Evolutionary conservation across 2,113 vertebrate species (phyloP).

Genomic region (Rattus norvegicus): DNA sequence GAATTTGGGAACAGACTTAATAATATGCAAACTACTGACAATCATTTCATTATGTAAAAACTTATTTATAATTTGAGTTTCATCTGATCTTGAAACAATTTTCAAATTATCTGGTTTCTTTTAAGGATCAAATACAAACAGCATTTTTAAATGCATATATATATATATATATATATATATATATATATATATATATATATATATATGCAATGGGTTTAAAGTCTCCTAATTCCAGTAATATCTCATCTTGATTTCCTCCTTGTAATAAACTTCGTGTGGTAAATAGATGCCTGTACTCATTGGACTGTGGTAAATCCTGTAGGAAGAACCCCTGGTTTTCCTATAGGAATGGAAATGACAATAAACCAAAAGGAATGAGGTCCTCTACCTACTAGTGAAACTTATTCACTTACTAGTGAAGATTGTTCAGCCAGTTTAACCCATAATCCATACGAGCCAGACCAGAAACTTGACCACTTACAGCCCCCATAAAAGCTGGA

Average conservation of each 20-base stretch:
- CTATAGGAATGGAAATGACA: not conserved
- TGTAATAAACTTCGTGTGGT: not conserved
- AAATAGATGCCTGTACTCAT: not conserved
- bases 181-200: not conserved
- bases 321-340: not conserved
- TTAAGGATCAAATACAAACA: not conserved
- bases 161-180: no score
- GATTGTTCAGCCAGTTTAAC: conserved; percentile 22
- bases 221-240: not conserved
- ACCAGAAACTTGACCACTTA: not conserved
- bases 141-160: not conserved
- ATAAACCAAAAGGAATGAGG: conserved; percentile 29
- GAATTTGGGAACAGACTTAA: not conserved
- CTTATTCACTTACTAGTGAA: conserved; percentile 28
- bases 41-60: not conserved
- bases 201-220: not conserved
- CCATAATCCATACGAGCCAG: not conserved
- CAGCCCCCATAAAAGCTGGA: not conserved
- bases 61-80: not conserved
- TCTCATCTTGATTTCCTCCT: not conserved
- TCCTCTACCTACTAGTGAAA: conserved; percentile 41
- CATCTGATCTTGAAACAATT: not conserved
- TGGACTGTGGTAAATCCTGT: not conserved
- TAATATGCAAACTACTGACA: not conserved
- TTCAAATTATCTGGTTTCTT: not conserved